phyloP scores from a whole-genome alignment of 2,888 invertebrate species.

The Chloroclystis v-ata region DNA sequence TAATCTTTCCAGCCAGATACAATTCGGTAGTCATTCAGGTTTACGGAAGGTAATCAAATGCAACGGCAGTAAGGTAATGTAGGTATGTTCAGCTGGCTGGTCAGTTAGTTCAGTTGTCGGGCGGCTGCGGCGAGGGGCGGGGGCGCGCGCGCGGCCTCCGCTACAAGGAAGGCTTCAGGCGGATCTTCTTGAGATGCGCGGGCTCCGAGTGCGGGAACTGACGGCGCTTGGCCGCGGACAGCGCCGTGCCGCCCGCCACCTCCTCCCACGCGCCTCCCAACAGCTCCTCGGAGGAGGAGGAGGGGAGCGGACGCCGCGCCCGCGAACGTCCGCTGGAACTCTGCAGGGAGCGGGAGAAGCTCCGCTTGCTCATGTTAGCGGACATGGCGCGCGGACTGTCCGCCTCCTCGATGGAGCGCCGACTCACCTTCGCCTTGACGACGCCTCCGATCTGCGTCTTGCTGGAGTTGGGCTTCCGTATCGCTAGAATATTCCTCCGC shows the following conservation, averaged over 20 bases:
- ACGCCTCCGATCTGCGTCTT: slow-evolving; percentile 54
- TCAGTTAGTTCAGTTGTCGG: too few relatives aligned
- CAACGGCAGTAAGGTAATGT: too few relatives aligned
- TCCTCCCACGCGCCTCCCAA: slow-evolving; percentile 51
- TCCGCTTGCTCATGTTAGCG: slow-evolving; percentile 54
- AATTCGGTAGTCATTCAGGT: neutral
- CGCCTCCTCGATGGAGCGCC: slow-evolving; percentile 58
- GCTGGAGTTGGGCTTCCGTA: slow-evolving; percentile 63
- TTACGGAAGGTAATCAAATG: too few relatives aligned
- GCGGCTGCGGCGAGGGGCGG: slow-evolving; percentile 32
- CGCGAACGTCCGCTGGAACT: neutral
- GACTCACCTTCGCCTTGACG: slow-evolving; percentile 45
- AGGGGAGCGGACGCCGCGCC: slow-evolving; percentile 41
- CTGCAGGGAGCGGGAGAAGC: slow-evolving; percentile 42
- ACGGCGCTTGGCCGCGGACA: slow-evolving; percentile 47
- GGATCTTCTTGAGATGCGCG: slow-evolving; percentile 64
- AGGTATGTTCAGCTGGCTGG: too few relatives aligned
- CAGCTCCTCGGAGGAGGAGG: slow-evolving; percentile 58
- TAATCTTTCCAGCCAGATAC: neutral
- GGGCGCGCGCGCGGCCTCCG: slow-evolving; percentile 43
- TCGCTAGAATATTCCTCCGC: slow-evolving; percentile 61
- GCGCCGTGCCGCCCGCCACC: slow-evolving; percentile 46
- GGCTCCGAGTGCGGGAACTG: slow-evolving; percentile 51
- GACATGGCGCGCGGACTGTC: slow-evolving; percentile 47
- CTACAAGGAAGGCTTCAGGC: slow-evolving; percentile 64